phyloP scores from a whole-genome alignment of 2,888 invertebrate species.

The Calliphora vomitoria region DNA sequence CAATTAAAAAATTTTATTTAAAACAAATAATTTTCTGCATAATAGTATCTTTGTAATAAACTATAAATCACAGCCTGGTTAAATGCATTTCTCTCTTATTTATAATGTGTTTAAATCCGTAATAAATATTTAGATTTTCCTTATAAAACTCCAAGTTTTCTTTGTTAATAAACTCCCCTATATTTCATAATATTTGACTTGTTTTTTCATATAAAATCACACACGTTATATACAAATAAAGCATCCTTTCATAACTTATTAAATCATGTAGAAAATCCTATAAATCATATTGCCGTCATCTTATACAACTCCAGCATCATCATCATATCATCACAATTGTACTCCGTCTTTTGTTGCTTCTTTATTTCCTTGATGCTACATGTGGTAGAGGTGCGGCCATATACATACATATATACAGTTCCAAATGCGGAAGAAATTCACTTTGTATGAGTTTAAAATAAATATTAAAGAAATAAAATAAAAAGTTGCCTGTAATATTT shows the following conservation, averaged over 20 bases:
- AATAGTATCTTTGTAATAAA: no score
- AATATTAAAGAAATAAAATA: conserved; percentile 39
- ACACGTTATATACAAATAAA: background rate
- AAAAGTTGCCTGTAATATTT: conserved; percentile 53
- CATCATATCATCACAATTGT: conserved; percentile 5
- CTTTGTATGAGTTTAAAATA: conserved; percentile 42
- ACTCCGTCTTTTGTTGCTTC: conserved; percentile 8
- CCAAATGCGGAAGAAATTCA: conserved; percentile 69
- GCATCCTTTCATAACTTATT: conserved; percentile 53
- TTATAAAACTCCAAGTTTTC: background rate
- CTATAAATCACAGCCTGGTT: no score
- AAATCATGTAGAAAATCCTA: conserved; percentile 61
- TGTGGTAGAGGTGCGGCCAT: conserved; percentile 60
- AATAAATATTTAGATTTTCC: no score
- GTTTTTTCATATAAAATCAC: background rate
- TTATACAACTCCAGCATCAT: conserved; percentile 28
- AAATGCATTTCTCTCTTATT: no score
- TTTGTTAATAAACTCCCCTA: background rate
- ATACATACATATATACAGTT: background rate
- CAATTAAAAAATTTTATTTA: no score
- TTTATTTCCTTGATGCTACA: conserved; percentile 44
- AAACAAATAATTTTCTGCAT: no score
- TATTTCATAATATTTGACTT: conserved; percentile 38
- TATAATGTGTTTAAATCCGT: no score
- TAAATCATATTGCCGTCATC: conserved; percentile 64